Base-by-base conservation (phyloP, 2,797 vertebrate genomes). In the Aeoliscus strigatus region DNA sequence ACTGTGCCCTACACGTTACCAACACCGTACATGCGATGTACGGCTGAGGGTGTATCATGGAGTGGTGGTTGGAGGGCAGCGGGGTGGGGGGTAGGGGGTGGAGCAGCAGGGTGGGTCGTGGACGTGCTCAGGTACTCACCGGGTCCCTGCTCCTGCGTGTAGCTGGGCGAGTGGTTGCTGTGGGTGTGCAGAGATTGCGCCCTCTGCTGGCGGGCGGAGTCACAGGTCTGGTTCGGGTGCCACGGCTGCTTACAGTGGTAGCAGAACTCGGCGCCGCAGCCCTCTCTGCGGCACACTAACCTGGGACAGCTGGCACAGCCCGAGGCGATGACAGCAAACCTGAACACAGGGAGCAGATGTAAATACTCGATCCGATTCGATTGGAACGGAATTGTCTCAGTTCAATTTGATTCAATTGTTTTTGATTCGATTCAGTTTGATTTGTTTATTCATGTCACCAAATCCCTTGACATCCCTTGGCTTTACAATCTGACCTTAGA, bases 241-340 rank as follows among this genome's bases (percentile, higher is more conserved):
- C 96, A 99, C 66, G 94, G 92, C 84, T 98, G 95, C 31, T 99
- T 99, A 87, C 96, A 99, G 87, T 99, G 96, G 78, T 99, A 99
- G 83, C 96, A 99, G 86, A 99, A 99, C 83, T 99, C 96, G 0
- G 95, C 94, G 13, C 91, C 93, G 61, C 96, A 99, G 67, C 95
- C 95, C 9, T 97, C 94, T 53, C 95, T 86, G 76, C 92, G 92
- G 47, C 96, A 99, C 43, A 93, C 92, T 82, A 99, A 73, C 82
- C 94, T 87, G 67, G 96, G 96, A 77, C 96, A 99, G 87, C 95
- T 97, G 86, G 96, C 95, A 46, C 96, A 99, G 61, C 96, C 96
- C 14, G 96, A 97, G 66, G 96, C 96, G 34, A 98, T 97, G 60
- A 97, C 93, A 0, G 95, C 95, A 9, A 97, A 98, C 21, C 96